Base-by-base conservation (phyloP, 2,888 invertebrate species). In the Mythimna vitellina region DNA sequence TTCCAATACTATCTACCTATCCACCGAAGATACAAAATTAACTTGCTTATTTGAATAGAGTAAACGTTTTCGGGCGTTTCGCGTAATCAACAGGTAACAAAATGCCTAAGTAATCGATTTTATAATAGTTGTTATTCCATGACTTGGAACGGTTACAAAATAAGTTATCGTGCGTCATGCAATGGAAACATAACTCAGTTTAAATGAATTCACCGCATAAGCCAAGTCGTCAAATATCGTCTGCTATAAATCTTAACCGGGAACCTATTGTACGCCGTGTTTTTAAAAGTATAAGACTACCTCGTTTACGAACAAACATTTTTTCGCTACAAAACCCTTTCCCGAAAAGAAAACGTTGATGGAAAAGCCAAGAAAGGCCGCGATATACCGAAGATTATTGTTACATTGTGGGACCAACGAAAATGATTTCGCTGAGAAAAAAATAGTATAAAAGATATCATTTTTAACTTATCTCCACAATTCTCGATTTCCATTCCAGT, bases 91-190 rank as follows among this genome's bases (percentile, higher is more conserved):
- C 87, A 87, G 84, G 87, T 88, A 85, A 79, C 82, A 80, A 76
- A 84, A 85, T 78, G 68, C 57, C 79, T 67, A 78, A 81, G 75
- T 78, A 85, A 86, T 87, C 87, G 87, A 88, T 88, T 89, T 85
- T 86, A 85, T 86, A 86, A 84, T 76, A 81, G 82, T 81, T 86
- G 82, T 88, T 89, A 86, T 88, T 89, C 85, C 87, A 88, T 89
- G 88, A 86, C 87, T 85, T 78, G 78, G 78, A 84, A 88, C 87
- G 86, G 87, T 90, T 86, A 87, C 85, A 78, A 87, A 87, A 85
- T 86, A 85, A 85, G 83, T 83, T 86, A 84, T 85, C 87, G 88
- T 87, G 85, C 83, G 85, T 86, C 89, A 89, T 89, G 90, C 89
- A 85, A 89, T 84, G 76, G 81, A 77, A 85, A 83, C 89, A 89